Conservation (phyloP, 2,888 invertebrate species). For the Hypomecis punctinalis region DNA sequence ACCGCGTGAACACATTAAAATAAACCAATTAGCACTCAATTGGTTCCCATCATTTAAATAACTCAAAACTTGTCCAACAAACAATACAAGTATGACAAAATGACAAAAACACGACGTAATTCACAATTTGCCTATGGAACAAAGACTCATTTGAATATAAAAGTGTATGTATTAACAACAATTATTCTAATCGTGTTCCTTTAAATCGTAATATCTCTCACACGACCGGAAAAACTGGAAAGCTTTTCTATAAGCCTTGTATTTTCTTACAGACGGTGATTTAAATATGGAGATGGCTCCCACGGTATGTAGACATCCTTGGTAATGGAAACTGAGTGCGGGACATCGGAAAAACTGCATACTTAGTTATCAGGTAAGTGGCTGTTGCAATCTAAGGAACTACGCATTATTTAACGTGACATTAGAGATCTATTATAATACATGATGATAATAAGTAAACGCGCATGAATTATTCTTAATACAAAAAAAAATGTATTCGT, state of each 20-base stretch:
- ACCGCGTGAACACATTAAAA: slow-evolving; percentile 24
- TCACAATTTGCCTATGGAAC: slow-evolving; percentile 58
- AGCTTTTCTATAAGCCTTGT: slow-evolving; percentile 67
- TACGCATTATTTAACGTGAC: background rate
- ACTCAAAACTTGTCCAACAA: slow-evolving; percentile 49
- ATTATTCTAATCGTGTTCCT: slow-evolving; percentile 73
- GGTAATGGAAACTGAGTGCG: slow-evolving; percentile 35
- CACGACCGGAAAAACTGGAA: slow-evolving; percentile 81
- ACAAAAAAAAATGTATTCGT: too few species aligned
- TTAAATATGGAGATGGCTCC: slow-evolving; percentile 73
- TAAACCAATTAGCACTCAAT: slow-evolving; percentile 36
- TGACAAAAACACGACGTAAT: slow-evolving; percentile 51
- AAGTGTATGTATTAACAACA: slow-evolving; percentile 54
- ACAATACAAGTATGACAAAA: slow-evolving; percentile 41
- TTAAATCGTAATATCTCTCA: slow-evolving; percentile 59
- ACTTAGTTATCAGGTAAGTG: slow-evolving; percentile 25
- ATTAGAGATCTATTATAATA: too few species aligned
- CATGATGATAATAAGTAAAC: too few species aligned
- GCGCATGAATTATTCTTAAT: too few species aligned
- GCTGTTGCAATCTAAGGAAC: background rate
- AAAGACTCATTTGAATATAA: slow-evolving; percentile 78
- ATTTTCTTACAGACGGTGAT: slow-evolving; percentile 59
- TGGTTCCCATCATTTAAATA: slow-evolving; percentile 44
- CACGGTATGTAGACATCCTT: slow-evolving; percentile 67
- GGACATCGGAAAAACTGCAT: slow-evolving; percentile 24